Evolutionary conservation across 2,797 vertebrate genomes (phyloP).

Genomic region (Balearica regulorum): DNA sequence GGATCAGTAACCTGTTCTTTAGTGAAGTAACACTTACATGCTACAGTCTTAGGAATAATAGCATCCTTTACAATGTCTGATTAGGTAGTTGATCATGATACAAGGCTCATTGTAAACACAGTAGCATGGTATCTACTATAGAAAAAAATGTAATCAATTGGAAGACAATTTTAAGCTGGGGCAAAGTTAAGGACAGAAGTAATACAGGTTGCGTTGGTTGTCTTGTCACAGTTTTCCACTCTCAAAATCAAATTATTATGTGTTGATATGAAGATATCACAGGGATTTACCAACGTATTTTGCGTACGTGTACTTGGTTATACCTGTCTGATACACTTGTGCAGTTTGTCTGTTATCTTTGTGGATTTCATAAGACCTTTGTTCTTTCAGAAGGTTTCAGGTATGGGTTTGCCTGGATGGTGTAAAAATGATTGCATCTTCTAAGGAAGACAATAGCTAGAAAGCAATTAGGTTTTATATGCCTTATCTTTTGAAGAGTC

Average conservation of each 20-base stretch:
- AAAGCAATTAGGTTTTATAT: background rate
- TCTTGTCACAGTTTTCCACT: background rate
- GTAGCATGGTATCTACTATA: background rate
- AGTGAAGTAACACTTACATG: background rate
- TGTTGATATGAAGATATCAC: background rate
- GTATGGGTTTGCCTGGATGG: background rate
- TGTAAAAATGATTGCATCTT: background rate
- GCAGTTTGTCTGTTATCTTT: background rate
- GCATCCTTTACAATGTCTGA: background rate
- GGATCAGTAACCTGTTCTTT: background rate
- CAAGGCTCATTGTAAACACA: background rate
- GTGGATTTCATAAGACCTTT: background rate
- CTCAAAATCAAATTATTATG: background rate
- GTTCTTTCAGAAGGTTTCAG: background rate
- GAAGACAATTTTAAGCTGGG: background rate
- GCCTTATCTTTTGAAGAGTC: background rate
- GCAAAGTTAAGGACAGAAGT: background rate
- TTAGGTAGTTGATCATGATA: background rate
- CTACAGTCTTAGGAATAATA: background rate
- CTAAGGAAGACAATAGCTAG: background rate
- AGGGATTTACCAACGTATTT: background rate
- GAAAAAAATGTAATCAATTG: background rate
- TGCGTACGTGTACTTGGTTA: background rate
- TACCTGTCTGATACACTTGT: background rate
- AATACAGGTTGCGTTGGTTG: background rate